These are phyloP conservation scores for Eupithecia tripunctaria DNA, from an alignment of 2,888 invertebrate genomes.

Conservation along the genomic window DNA sequence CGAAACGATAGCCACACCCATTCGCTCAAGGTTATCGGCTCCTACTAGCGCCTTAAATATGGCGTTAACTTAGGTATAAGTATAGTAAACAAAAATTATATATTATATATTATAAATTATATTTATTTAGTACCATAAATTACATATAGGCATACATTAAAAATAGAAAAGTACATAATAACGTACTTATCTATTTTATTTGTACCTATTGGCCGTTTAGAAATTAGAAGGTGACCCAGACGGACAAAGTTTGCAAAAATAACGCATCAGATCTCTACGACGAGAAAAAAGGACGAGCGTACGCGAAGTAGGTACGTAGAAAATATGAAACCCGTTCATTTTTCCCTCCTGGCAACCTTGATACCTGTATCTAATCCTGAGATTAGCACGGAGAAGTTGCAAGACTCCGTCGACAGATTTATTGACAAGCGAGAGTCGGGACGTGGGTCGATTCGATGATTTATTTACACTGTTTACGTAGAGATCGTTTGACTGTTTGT, in stretches of 20 bases:
- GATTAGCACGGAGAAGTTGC: conserved; percentile 29
- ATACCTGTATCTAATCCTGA: conserved; percentile 28
- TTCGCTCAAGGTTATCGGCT: too few species aligned
- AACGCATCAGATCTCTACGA: background rate
- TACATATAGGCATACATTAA: too few species aligned
- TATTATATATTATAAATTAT: too few species aligned
- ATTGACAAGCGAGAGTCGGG: conserved; percentile 24
- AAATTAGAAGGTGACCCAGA: background rate
- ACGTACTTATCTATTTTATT: background rate
- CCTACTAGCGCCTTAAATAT: too few species aligned
- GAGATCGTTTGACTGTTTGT: conserved; percentile 22
- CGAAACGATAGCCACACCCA: too few species aligned
- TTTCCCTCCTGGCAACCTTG: conserved; percentile 12
- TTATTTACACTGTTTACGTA: conserved; percentile 22
- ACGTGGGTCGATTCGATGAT: conserved; percentile 27
- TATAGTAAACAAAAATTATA: too few species aligned
- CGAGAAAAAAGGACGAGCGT: background rate
- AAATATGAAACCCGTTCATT: background rate
- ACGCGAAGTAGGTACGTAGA: background rate
- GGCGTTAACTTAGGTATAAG: background rate
- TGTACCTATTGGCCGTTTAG: background rate
- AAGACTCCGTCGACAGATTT: conserved; percentile 29
- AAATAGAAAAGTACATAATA: too few species aligned
- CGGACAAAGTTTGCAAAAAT: background rate
- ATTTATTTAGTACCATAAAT: too few species aligned